Evolutionary conservation across 2,797 vertebrate species (phyloP).

Genomic region (Sparus aurata): DNA sequence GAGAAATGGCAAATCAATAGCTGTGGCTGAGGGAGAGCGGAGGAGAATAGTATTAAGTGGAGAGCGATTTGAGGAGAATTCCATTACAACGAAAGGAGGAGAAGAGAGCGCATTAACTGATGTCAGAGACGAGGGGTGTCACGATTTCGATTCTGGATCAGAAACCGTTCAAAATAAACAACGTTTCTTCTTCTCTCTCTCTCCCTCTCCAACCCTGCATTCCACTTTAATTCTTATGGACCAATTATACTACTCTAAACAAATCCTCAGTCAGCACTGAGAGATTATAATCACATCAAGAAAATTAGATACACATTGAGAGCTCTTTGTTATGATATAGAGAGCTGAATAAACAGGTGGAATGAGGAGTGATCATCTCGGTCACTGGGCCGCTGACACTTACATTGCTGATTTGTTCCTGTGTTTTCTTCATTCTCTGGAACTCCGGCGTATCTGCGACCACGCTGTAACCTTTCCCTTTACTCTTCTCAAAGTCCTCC

Average conservation of each 20-base stretch:
- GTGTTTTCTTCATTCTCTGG: conserved; percentile 96
- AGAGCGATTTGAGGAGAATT: conserved; percentile 38
- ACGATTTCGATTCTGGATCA: no score
- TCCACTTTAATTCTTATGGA: background rate
- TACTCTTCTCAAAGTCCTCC: conserved; percentile 99
- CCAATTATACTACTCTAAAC: conserved; percentile 7
- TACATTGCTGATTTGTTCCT: conserved; percentile 98
- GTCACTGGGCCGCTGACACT: conserved; percentile 59
- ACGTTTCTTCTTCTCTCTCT: no score
- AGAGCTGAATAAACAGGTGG: background rate
- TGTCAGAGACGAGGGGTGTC: background rate
- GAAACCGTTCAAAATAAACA: no score
- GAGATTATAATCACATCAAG: conserved; percentile 4
- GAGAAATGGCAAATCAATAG: conserved; percentile 60
- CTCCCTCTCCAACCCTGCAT: no score
- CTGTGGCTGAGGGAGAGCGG: conserved; percentile 27
- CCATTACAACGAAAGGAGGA: conserved; percentile 20
- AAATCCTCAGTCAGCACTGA: conserved; percentile 17
- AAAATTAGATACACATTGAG: background rate
- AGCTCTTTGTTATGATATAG: background rate
- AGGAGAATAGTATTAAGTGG: background rate
- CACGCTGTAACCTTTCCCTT: conserved; percentile 94
- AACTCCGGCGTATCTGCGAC: conserved; percentile 95
- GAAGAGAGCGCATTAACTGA: conserved; percentile 20
- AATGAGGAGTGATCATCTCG: background rate